Base-by-base conservation (phyloP, 53 echinoderm and acorn worm genomes). In the Mesocentrotus franciscanus region DNA sequence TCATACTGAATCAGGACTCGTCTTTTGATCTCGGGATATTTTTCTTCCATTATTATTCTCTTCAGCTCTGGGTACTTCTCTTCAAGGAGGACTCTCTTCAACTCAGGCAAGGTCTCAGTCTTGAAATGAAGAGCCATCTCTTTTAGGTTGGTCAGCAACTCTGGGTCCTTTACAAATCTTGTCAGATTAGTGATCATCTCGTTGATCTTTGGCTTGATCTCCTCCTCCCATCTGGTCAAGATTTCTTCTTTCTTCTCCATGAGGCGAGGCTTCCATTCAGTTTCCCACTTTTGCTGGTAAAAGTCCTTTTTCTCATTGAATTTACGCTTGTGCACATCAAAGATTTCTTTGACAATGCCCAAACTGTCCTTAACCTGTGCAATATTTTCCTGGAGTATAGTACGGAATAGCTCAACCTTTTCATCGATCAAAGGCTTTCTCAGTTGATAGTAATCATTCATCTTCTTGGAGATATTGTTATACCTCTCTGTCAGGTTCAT, bases 51-150 rank as follows among this genome's bases (percentile, higher is more conserved):
- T 18, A 33, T 95, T 24, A 39, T 33, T n/a, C 76, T 93, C 93
- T 55, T 96, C 75, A 96, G 72, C 60, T 66, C 94, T 4, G 97
- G 96, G 95, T 93, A 95, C 56, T 96, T 87, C 90, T 96, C 95
- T 56, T 72, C 56, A 35, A 92, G 14, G 66, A 91, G 32, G 10
- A 36, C 35, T 20, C 61, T 35, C 92, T 92, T 92, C 32, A 39
- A 17, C 35, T 93, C 93, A 76, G 93, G 93, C 81, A 93, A 36
- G 61, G 60, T 61, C 78, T 92, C 92, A 16, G 91, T 78, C 29
- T 26, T 42, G 93, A 95, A 90, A 55, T 92, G 49, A 56, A 27
- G 30, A 56, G 62, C 87, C 27, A 92, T 93, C 60, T 93, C 32
- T 49, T 92, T 95, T 22, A 95, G 85, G 6, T 95, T 92, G 56